Conservation (phyloP, 1,140 invertebrate species). For the Monomorium pharaonis region DNA sequence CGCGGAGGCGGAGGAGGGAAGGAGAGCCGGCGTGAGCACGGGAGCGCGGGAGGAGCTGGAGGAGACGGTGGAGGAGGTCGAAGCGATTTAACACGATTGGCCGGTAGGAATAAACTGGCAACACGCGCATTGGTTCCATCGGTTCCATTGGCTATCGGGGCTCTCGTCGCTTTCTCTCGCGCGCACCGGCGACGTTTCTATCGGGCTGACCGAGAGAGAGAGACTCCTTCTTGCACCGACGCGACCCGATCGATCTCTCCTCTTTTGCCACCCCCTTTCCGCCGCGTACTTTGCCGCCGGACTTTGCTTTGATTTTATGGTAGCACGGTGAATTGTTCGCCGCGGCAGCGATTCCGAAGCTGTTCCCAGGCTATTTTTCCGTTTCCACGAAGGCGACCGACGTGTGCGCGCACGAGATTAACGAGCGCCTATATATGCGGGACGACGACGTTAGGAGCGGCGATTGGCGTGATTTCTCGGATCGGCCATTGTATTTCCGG, state of each 20-base stretch:
- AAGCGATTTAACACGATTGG: conserved; percentile 85
- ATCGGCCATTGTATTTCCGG: conserved; percentile 57
- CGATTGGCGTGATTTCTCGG: conserved; percentile 63
- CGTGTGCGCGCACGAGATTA: conserved; percentile 36
- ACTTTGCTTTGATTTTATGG: conserved; percentile 34
- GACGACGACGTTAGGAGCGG: conserved; percentile 51
- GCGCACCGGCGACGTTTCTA: conserved; percentile 65
- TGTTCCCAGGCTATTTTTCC: conserved; percentile 65
- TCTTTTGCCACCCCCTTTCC: conserved; percentile 54
- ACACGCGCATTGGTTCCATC: conserved; percentile 84
- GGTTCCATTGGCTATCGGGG: conserved; percentile 82
- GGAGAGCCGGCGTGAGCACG: conserved; percentile 26
- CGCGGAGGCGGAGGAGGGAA: conserved; percentile 9
- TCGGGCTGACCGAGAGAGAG: conserved; percentile 58
- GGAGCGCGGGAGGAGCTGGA: conserved; percentile 50
- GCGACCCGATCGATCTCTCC: conserved; percentile 61
- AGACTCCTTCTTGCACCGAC: conserved; percentile 68
- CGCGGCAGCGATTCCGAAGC: conserved; percentile 34
- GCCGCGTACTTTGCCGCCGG: conserved; percentile 1
- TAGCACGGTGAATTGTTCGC: conserved; percentile 47
- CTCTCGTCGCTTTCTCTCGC: conserved; percentile 61
- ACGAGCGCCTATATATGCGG: conserved; percentile 34
- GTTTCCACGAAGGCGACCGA: conserved; percentile 59
- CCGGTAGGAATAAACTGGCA: conserved; percentile 83
- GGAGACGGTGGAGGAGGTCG: conserved; percentile 67